Conservation (phyloP, 2,113 vertebrate species). For the Halcyon senegalensis region DNA sequence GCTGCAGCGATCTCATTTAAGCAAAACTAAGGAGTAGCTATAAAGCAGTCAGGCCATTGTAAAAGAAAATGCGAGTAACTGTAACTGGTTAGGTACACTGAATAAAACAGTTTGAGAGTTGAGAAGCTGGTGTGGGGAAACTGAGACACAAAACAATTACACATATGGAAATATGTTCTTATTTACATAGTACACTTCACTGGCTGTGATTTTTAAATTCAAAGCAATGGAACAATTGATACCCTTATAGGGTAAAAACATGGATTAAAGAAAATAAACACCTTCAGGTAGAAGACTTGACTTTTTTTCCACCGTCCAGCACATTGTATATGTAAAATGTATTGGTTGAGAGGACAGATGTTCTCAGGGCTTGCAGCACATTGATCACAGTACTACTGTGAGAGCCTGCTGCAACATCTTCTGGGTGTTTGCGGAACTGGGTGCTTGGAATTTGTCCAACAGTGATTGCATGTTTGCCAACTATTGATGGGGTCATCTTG, state of each 20-base stretch:
- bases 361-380: neutral
- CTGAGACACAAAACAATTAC: neutral
- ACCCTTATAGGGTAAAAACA: neutral
- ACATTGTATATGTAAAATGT: neutral
- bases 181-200: neutral
- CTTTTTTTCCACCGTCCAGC: neutral
- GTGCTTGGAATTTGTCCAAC: neutral
- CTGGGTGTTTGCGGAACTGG: neutral
- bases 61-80: slow-evolving; percentile 34
- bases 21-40: slow-evolving; percentile 44
- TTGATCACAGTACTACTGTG: neutral
- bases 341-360: rapidly evolving
- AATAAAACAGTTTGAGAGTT: slow-evolving; percentile 28
- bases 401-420: neutral
- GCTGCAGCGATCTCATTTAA: neutral
- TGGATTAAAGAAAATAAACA: neutral
- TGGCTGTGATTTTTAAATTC: neutral
- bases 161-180: neutral
- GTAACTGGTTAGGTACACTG: slow-evolving; percentile 16
- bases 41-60: neutral
- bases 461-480: neutral
- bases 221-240: neutral
- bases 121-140: slow-evolving; percentile 15
- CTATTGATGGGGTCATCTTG: neutral
- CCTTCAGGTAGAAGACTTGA: neutral